Evolutionary conservation across 2,797 vertebrate genomes (phyloP), one percentile per base, ranked within the genome.

Genomic region (Pseudopleuronectes americanus): DNA sequence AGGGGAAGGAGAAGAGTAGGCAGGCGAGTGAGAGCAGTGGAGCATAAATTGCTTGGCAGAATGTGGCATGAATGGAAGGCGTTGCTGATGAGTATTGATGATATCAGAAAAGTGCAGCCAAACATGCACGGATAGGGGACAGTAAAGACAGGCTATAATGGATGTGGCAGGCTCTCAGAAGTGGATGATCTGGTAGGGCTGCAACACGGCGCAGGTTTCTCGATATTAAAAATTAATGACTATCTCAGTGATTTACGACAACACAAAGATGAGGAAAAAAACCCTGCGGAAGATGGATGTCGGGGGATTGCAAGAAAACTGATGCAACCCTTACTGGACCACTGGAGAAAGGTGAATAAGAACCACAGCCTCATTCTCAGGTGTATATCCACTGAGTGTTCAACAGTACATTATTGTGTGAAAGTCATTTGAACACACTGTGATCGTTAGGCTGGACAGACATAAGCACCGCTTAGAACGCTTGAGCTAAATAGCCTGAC

Each of bases 201-300:
- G 79, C 80, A 71, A 78, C 81, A 80, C 19, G 19, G 76, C 48
- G 52, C 80, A 84, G 83, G 81, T 85, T 85, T 79, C 59, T 76
- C 60, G 75, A 86, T 89, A 90, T 94, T 87, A 94, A 93, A 93
- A 90, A 58, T 93, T 81, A 93, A 93, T 92, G 88, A 89, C 80
- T 83, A 88, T 84, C 86, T 84, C 74, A 0, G 85, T 93, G 92
- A 94, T 94, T 93, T 94, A 94, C 76, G 87, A 89, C 88, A 87
- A 89, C 83, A 86, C 61, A 82, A 75, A 84, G 79, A 87, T 78
- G 84, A 79, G 75, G 85, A 85, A 89, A 87, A 66, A 83, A 79
- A 86, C 85, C 85, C 80, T 80, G 83, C 61, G 58, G 62, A 82
- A 91, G 91, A 93, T 90, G 81, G 85, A 92, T 92, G 85, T 78